Evolutionary conservation across 2,113 vertebrate species (phyloP).

Genomic region (Lutjanus erythropterus): DNA sequence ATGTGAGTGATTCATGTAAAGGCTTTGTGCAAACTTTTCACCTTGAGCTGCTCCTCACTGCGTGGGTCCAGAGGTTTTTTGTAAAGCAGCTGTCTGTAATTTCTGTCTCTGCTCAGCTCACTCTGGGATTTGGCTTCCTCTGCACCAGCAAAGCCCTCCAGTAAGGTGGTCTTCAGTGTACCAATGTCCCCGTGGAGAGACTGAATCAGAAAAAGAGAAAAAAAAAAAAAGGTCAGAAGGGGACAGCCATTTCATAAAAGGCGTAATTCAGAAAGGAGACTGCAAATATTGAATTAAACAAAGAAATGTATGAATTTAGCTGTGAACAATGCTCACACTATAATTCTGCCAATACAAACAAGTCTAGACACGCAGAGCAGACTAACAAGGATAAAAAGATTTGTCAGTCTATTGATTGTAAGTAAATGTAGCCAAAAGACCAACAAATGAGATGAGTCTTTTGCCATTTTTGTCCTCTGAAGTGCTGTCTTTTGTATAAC

Average conservation of each 20-base stretch:
- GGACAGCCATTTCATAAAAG: not conserved
- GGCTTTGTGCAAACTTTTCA: not conserved
- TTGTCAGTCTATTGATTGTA: not conserved
- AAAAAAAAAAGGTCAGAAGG: not conserved
- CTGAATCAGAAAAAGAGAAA: conserved; percentile 74
- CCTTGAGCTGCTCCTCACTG: conserved; percentile 95
- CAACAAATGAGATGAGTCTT: not conserved
- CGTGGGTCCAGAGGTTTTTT: conserved; percentile 95
- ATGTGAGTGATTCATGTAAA: not conserved
- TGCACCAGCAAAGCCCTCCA: conserved; percentile 94
- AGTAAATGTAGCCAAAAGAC: not conserved
- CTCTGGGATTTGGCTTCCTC: conserved; percentile 92
- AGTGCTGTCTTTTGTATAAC: not conserved
- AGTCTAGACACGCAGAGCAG: not conserved
- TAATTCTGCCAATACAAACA: not conserved
- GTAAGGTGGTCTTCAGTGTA: conserved; percentile 90
- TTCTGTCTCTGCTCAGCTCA: conserved; percentile 86
- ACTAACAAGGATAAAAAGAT: not conserved
- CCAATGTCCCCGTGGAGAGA: conserved; percentile 95
- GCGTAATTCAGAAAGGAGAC: not conserved
- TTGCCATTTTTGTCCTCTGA: not conserved
- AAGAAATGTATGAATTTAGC: too few relatives aligned
- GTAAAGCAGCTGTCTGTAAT: conserved; percentile 92
- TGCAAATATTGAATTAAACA: not conserved
- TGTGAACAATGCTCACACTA: not conserved